Conservation (phyloP, 1,140 invertebrate species). For the Microplitis mediator region DNA sequence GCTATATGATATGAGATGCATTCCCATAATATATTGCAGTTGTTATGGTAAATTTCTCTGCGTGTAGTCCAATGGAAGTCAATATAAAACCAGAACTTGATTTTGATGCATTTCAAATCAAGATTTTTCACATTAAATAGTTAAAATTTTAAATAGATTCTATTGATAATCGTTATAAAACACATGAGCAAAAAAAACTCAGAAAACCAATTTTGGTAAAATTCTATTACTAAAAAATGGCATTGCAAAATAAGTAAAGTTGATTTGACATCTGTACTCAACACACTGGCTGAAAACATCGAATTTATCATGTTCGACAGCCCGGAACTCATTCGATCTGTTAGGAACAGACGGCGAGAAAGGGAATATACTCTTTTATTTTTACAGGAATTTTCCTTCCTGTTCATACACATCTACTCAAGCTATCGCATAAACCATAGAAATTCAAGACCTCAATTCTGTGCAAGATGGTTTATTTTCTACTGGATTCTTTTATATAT, state of each 20-base stretch:
- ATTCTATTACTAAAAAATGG: background rate
- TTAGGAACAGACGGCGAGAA: constrained; percentile 4
- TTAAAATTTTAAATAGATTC: no score
- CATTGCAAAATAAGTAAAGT: background rate
- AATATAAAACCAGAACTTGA: no score
- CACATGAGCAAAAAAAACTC: background rate
- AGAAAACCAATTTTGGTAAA: background rate
- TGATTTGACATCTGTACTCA: constrained; percentile 11
- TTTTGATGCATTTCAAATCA: background rate
- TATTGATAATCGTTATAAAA: background rate
- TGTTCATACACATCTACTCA: background rate
- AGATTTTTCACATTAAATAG: no score
- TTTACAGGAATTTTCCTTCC: background rate
- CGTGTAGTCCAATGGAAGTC: no score
- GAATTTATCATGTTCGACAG: constrained; percentile 18
- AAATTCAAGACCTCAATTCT: background rate
- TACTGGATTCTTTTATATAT: background rate
- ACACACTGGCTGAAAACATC: constrained; percentile 13
- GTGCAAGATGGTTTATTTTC: background rate
- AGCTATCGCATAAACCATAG: background rate
- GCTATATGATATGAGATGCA: no score
- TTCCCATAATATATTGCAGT: no score
- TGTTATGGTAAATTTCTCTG: no score
- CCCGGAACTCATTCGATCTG: constrained; percentile 14
- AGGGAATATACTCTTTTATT: background rate